Conservation (phyloP, 2,797 vertebrate species). For the Chanos chanos region DNA sequence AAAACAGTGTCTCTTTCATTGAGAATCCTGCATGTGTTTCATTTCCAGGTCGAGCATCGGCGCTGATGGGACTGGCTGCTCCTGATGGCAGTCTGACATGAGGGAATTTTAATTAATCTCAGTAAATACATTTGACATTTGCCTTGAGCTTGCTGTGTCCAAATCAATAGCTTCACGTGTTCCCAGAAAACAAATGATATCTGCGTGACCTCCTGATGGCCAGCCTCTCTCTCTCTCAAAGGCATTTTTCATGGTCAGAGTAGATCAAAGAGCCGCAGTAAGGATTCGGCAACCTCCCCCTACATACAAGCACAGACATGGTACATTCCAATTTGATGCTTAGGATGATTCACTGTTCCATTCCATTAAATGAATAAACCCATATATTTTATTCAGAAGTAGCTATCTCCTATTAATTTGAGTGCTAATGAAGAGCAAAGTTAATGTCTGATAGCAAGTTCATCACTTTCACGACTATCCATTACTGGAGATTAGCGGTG, state of each 20-base stretch:
- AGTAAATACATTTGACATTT: slow-evolving; percentile 64
- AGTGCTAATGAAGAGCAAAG: too few relatives aligned
- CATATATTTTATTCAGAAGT: too few relatives aligned
- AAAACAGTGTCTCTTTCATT: too few relatives aligned
- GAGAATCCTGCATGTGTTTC: slow-evolving; percentile 18
- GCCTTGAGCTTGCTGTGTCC: slow-evolving; percentile 58
- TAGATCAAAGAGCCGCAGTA: background rate
- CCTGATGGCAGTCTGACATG: slow-evolving; percentile 28
- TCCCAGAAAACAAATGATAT: slow-evolving; percentile 60
- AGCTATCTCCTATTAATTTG: too few relatives aligned
- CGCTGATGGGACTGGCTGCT: slow-evolving; percentile 15
- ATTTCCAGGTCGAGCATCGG: slow-evolving; percentile 1
- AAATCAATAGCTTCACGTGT: slow-evolving; percentile 60
- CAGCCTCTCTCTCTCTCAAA: slow-evolving; percentile 4
- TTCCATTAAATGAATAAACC: too few relatives aligned
- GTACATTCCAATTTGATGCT: background rate
- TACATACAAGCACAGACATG: background rate
- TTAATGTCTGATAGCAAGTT: too few relatives aligned
- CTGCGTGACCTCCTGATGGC: slow-evolving; percentile 44
- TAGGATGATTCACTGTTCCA: background rate
- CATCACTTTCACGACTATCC: too few relatives aligned
- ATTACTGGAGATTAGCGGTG: too few relatives aligned
- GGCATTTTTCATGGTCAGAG: slow-evolving; percentile 26
- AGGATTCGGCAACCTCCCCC: slow-evolving; percentile 2
- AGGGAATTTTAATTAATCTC: slow-evolving; percentile 69